Base-by-base conservation (phyloP, 2,888 invertebrate genomes). In the Silvanus unidentatus region DNA sequence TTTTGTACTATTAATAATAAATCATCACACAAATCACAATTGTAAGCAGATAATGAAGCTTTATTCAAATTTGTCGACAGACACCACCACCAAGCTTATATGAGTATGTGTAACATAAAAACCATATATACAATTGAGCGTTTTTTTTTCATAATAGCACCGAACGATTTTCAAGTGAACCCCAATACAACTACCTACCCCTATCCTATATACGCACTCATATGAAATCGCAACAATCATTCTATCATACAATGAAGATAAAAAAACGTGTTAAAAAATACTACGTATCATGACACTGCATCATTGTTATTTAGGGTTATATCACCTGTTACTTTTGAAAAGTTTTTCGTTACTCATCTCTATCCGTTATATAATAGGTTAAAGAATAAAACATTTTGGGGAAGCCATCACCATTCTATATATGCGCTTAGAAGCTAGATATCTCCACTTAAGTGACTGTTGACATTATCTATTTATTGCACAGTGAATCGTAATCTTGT, bases 41-140 rank as follows among this genome's bases (percentile, higher is more conserved):
- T 28, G 48, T 49, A 43, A 50, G 40, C 47, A 47, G 49, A 50
- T 52, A 54, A 54, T 52, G 43, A 49, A 48, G 50, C 52, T 45
- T 52, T 53, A 55, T 54, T 32, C 32, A 32, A 32, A 32, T 32
- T 32, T 32, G 32, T 32, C 32, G 32, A 32, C 32, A 32, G 13
- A 12, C n/a, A 32, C 28, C 28, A 28, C 10, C 28, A 28, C 22
- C 22, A 22, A 22, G 22, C 22, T 22, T 22, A 22, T 22, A 22
- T 22, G 22, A 22, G n/a, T 22, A 22, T 8, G 8, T 5, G 8
- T 5, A 22, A 22, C 8, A 22, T 22, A 22, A 5, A 22, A 3
- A 22, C 22, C 22, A 22, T 22, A 5, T 8, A 22, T 8, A 22
- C 22, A 22, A 22, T 5, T 22, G 22, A 22, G 8, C 22, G 8